Evolutionary conservation across 1,140 invertebrate genomes (phyloP).

Genomic region (Ips typographus): DNA sequence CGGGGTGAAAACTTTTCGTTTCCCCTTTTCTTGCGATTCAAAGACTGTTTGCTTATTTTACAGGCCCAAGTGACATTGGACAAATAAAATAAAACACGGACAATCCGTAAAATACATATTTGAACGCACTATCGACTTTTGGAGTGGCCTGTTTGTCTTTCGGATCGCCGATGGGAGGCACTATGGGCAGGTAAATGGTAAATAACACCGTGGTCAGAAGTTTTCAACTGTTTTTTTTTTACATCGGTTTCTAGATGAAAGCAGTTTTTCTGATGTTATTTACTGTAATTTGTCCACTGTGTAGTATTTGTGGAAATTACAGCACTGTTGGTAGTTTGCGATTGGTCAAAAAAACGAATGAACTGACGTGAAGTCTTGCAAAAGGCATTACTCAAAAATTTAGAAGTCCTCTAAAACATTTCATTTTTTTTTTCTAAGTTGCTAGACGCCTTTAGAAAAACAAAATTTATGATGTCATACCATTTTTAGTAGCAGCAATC

Average conservation of each 20-base stretch:
- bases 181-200: constrained; percentile 23
- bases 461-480: no score
- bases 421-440: no score
- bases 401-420: no score
- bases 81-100: constrained; percentile 49
- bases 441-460: no score
- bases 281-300: no score
- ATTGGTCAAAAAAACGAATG: no score
- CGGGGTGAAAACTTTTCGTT: constrained; percentile 25
- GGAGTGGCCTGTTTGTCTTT: constrained; percentile 34
- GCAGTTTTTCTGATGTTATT: no score
- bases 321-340: no score
- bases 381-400: no score
- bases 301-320: no score
- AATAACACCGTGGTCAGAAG: constrained; percentile 15
- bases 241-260: not conserved
- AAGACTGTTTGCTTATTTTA: constrained; percentile 47
- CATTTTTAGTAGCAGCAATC: no score
- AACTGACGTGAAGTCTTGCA: no score
- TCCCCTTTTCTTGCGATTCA: constrained; percentile 26
- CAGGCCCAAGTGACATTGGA: constrained; percentile 46
- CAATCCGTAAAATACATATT: constrained; percentile 49
- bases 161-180: constrained; percentile 15
- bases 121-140: constrained; percentile 46
- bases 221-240: constrained; percentile 2